Evolutionary conservation across 2,113 vertebrate species (phyloP).

Genomic region (Misgurnus mizolepis): DNA sequence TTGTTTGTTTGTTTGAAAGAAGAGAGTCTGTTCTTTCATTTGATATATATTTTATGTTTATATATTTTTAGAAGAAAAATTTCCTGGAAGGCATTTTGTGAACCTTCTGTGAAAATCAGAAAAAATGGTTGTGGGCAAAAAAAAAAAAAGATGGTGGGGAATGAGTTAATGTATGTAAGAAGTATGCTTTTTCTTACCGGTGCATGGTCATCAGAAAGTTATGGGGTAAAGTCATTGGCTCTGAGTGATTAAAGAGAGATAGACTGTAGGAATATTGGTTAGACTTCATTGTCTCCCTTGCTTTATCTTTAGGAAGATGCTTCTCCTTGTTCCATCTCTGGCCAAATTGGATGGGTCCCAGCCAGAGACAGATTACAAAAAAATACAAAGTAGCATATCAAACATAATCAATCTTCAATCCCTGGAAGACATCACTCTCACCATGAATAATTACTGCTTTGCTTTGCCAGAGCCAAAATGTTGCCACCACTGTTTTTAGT

Average conservation of each 20-base stretch:
- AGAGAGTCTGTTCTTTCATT: too few species aligned
- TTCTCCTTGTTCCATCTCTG: slow-evolving; percentile 63
- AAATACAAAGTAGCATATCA: slow-evolving; percentile 72
- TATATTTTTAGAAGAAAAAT: too few species aligned
- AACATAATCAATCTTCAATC: slow-evolving; percentile 75
- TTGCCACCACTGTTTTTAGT: slow-evolving; percentile 69
- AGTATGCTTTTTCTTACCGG: too few species aligned
- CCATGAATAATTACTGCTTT: slow-evolving; percentile 75
- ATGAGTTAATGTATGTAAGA: too few species aligned
- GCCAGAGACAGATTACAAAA: slow-evolving; percentile 76
- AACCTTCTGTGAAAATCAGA: too few species aligned
- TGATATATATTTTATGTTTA: too few species aligned
- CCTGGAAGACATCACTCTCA: slow-evolving; percentile 76
- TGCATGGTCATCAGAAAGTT: neutral
- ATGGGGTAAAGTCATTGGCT: neutral
- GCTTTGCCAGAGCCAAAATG: slow-evolving; percentile 67
- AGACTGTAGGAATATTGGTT: neutral
- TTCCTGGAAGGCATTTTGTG: too few species aligned
- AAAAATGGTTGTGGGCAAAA: too few species aligned
- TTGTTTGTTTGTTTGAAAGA: too few species aligned
- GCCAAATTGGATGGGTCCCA: slow-evolving; percentile 74
- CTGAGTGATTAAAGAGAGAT: slow-evolving; percentile 21
- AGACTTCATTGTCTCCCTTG: slow-evolving; percentile 29
- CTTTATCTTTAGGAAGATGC: slow-evolving; percentile 60
- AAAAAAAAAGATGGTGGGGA: too few species aligned